These are phyloP conservation scores for Varecia variegata DNA, from an alignment of 2,797 vertebrate genomes.

Conservation along the genomic window DNA sequence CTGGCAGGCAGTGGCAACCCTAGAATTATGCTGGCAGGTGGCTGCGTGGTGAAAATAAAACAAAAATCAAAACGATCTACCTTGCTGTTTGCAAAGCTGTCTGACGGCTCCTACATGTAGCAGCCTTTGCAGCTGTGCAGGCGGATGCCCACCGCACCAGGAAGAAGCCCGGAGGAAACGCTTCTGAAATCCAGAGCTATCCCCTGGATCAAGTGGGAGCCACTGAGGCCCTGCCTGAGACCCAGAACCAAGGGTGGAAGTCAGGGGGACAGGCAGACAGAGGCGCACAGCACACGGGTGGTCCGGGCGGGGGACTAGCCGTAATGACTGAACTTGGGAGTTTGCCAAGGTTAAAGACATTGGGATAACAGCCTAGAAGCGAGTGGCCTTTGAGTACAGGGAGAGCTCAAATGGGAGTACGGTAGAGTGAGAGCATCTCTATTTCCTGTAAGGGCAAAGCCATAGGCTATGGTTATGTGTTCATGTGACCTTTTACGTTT, in stretches of 20 bases:
- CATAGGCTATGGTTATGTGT: not conserved
- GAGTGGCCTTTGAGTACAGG: not conserved
- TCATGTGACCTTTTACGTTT: not conserved
- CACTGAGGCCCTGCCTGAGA: not conserved
- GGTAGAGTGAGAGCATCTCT: not conserved
- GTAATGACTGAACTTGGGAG: too few species aligned
- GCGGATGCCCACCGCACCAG: not conserved
- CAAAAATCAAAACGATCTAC: slow-evolving; percentile 69
- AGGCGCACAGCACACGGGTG: accelerated
- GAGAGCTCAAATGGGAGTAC: not conserved
- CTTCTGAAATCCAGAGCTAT: not conserved
- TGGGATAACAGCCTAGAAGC: not conserved
- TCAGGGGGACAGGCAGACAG: not conserved
- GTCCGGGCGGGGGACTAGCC: not conserved
- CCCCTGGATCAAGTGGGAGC: not conserved
- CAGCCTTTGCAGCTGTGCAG: not conserved
- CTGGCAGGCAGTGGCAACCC: slow-evolving; percentile 40
- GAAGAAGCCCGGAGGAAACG: not conserved
- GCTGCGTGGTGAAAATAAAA: slow-evolving; percentile 37
- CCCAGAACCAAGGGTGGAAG: not conserved
- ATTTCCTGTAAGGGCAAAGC: not conserved
- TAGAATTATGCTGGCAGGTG: slow-evolving; percentile 65
- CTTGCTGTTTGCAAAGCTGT: slow-evolving; percentile 64
- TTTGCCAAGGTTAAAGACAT: not conserved
- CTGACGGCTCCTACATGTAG: not conserved